A percentile compares a stretch with the other conserved stretches of the same genome.
Evolutionary conservation across 2,113 vertebrate genomes (phyloP).

Genomic region (Pandion haliaetus): DNA sequence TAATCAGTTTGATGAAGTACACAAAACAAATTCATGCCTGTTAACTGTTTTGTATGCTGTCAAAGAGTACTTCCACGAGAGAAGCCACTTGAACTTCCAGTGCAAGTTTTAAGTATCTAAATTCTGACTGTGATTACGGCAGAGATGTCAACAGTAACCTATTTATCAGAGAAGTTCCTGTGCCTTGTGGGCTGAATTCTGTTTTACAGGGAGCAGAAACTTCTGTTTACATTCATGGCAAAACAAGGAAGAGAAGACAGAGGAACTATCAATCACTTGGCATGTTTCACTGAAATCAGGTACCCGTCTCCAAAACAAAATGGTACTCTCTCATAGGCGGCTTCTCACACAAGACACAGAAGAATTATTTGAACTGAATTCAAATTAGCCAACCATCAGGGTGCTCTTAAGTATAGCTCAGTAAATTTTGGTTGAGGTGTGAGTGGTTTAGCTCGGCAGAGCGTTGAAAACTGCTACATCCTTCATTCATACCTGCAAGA

Average conservation of each 20-base stretch:
- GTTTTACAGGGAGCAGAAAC: neutral
- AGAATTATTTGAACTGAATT: conserved; percentile 2
- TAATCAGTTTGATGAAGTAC: neutral
- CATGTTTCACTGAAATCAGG: neutral
- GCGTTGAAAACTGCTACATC: neutral
- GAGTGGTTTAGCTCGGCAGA: conserved; percentile 27
- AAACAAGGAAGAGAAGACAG: neutral
- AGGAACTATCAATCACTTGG: neutral
- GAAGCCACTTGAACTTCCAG: neutral
- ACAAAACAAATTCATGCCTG: neutral
- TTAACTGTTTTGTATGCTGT: neutral
- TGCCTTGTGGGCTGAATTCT: neutral
- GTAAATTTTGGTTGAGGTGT: neutral
- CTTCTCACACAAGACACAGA: neutral
- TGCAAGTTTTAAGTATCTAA: neutral
- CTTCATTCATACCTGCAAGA: conserved; percentile 39
- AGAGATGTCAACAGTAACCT: neutral
- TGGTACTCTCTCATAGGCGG: neutral
- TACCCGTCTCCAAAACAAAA: neutral
- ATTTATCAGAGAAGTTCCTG: neutral
- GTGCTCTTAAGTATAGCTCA: neutral
- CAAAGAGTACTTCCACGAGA: neutral
- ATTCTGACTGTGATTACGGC: neutral
- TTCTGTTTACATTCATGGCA: neutral
- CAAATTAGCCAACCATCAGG: conserved; percentile 7